Base-by-base conservation (phyloP, 30 jellyfish, hydroid and myxozoan genomes). In the Clytia hemisphaerica region DNA sequence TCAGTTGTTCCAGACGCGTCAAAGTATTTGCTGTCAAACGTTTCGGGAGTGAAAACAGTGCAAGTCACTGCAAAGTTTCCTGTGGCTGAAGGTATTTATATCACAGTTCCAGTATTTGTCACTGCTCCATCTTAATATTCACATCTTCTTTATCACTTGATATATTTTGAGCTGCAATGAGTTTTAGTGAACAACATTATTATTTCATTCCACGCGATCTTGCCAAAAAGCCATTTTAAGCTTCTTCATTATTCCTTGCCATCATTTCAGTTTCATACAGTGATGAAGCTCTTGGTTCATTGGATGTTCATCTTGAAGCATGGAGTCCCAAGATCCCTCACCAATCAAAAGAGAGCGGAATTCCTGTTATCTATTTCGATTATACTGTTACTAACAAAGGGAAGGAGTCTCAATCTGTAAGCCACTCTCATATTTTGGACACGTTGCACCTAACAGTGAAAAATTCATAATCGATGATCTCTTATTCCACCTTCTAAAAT, bases 61-160 rank as follows among this genome's bases (percentile, higher is more conserved):
- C 94, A 86, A 67, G 72, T 86, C 27, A 86, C 96, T 38, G 96
- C 96, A 2, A 78, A 78, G 44, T 86, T 64, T 44, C 96, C 96
- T 5, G 74, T 71, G 47, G 96, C 73, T 44, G 92, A 86, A 68
- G 96, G 96, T 86, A 73, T 33, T n/a, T n/a, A n/a, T n/a, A n/a
- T n/a, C n/a, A n/a, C n/a, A n/a, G n/a, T n/a, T 7, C 59, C 1
- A 0, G 14, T 16, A 12, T 21, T 6, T 31, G 37, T 21, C 22
- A 27, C n/a, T 0, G 21, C 76, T 4, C 12, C 75, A 6, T 15
- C 45, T 10, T 38, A 5, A 44, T 21, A 16, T 2, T 6, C 0
- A 18, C 6, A n/a, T 5, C 14, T 37, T 46, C 16, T 50, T 14
- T 45, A 24, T 42, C 19, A 30, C 31, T 75, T 61, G 57, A 16